Evolutionary conservation across 2,113 vertebrate genomes (phyloP), one percentile per base, ranked within the genome.

Genomic region (Scomber colias): DNA sequence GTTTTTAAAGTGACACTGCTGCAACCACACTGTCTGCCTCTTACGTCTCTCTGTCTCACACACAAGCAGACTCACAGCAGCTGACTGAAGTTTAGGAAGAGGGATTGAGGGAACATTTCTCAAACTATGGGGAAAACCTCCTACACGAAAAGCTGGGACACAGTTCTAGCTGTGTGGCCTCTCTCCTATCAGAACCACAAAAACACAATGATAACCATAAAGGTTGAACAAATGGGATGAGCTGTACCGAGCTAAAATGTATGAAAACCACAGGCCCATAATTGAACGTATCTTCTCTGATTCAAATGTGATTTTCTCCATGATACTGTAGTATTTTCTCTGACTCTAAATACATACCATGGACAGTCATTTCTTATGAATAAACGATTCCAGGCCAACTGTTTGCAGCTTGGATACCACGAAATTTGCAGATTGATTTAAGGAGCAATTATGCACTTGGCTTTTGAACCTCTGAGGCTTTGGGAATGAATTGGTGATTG

Each of bases 391-490:
- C 77, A 87, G 90, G 89, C 83, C 87, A 75, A 90, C 75, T 88
- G 82, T 88, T 91, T 93, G 90, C 90, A 50, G 78, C 85, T 75
- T 17, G 50, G 75, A 91, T 91, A 90, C 92, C 93, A 60, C 91
- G n/a, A 91, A 89, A 93, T 93, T 88, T 93, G 87, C 85, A 90
- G 90, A 94, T 92, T 92, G 93, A 94, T 92, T 92, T 94, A 92
- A 92, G 90, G 90, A 89, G 85, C 87, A 93, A 94, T 94, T 93
- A 94, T 90, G 86, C 93, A 94, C 93, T 94, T 94, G 91, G 92
- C 93, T 92, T 92, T 91, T 90, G 79, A 89, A 91, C 93, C 87
- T 90, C 87, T 92, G 90, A 92, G 93, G 93, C 89, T 94, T 94
- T 87, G 86, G 84, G 79, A 87, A 91, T 83, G 86, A 92, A 90